These are phyloP conservation scores for Chironomus tentans DNA, from an alignment of 2,888 invertebrate genomes.

Conservation along the genomic window DNA sequence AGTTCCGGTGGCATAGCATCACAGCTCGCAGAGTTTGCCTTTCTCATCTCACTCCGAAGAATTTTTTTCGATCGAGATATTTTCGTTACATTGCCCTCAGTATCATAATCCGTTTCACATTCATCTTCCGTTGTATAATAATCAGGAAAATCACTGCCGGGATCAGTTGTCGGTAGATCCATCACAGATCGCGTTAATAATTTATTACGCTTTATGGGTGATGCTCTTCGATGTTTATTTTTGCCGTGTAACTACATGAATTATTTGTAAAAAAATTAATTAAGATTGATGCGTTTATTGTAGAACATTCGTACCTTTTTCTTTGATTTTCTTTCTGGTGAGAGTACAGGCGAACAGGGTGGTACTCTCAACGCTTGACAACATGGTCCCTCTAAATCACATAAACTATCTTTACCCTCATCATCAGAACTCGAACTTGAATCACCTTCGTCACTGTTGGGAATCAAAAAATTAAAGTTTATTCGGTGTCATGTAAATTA, in stretches of 20 bases:
- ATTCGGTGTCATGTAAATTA: background rate
- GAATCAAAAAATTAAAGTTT: background rate
- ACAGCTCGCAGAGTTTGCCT: slow-evolving; percentile 13
- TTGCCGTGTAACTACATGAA: background rate
- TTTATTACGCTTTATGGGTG: slow-evolving; percentile 30
- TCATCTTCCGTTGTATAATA: slow-evolving; percentile 49
- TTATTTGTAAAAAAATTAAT: background rate
- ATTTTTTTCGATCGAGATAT: background rate
- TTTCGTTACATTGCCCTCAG: slow-evolving; percentile 21
- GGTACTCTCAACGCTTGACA: slow-evolving; percentile 49
- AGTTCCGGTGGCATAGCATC: slow-evolving; percentile 43
- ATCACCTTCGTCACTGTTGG: slow-evolving; percentile 66
- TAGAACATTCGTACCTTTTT: slow-evolving; percentile 21
- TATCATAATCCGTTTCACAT: slow-evolving; percentile 40
- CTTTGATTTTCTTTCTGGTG: slow-evolving; percentile 40
- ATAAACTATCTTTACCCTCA: slow-evolving; percentile 42
- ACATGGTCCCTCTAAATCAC: slow-evolving; percentile 41
- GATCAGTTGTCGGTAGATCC: slow-evolving; percentile 55
- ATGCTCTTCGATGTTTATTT: background rate
- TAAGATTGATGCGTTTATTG: background rate
- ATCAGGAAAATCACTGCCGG: slow-evolving; percentile 50
- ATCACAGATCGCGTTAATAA: slow-evolving; percentile 37
- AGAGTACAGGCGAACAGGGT: slow-evolving; percentile 60
- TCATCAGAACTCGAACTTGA: slow-evolving; percentile 63
- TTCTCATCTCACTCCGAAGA: slow-evolving; percentile 5